phyloP scores from a whole-genome alignment of 1,140 invertebrate species.

The Drosophila grimshawi region DNA sequence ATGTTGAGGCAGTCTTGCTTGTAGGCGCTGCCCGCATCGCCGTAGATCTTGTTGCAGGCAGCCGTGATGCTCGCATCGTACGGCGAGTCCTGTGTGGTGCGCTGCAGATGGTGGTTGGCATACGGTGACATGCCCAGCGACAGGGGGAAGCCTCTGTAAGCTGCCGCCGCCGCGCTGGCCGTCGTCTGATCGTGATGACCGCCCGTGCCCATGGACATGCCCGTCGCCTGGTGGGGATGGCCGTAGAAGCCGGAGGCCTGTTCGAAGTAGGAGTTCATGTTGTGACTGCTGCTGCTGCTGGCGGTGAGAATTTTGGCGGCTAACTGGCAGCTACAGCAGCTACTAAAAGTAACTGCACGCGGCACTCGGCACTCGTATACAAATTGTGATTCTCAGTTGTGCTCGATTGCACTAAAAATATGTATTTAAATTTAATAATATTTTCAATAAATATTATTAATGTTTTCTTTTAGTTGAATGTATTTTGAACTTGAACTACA shows the following conservation, averaged over 20 bases:
- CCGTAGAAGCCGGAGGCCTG: slow-evolving; percentile 95
- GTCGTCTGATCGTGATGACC: slow-evolving; percentile 88
- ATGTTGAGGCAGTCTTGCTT: slow-evolving; percentile 85
- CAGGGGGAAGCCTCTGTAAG: slow-evolving; percentile 92
- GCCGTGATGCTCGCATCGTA: slow-evolving; percentile 95
- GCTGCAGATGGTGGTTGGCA: slow-evolving; percentile 92
- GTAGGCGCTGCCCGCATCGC: slow-evolving; percentile 80
- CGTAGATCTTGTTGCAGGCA: slow-evolving; percentile 89
- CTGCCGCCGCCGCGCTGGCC: slow-evolving; percentile 88
- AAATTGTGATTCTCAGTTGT: neutral
- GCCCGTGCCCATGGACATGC: slow-evolving; percentile 86
- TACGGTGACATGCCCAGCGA: slow-evolving; percentile 94
- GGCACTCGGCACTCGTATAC: slow-evolving; percentile 35
- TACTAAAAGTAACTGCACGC: slow-evolving; percentile 48
- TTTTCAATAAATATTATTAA: slow-evolving; percentile 5
- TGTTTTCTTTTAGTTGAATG: slow-evolving; percentile 22
- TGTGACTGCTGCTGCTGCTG: slow-evolving; percentile 69
- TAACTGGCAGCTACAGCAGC: slow-evolving; percentile 52
- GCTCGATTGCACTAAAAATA: neutral
- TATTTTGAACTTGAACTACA: slow-evolving; percentile 2
- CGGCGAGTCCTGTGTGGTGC: slow-evolving; percentile 93
- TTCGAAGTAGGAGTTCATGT: slow-evolving; percentile 97
- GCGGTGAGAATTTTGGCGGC: slow-evolving; percentile 84
- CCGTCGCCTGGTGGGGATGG: slow-evolving; percentile 91
- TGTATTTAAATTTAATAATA: neutral